Evolutionary conservation across 2,888 invertebrate species (phyloP), one percentile per base, ranked within the genome.

Genomic region (Heteropelma amictum): DNA sequence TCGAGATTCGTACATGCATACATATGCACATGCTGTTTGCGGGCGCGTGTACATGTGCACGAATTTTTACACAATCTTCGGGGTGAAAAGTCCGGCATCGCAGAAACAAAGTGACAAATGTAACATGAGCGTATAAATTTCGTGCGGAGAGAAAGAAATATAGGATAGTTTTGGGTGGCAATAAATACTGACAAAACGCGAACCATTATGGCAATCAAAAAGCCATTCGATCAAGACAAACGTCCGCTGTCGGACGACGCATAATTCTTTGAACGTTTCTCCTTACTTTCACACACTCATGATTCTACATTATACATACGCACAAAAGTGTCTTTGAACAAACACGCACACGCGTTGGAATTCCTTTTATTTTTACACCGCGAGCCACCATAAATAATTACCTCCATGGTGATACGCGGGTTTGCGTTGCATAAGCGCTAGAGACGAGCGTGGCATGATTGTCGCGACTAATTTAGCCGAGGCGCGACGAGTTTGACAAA

Each of bases 171-270:
- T 56, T 26, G 61, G 28, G 58, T 21, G 42, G 54, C 67, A 51
- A 71, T 75, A 71, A 71, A 63, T 35, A 54, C 42, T 40, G 71
- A 49, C 61, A 35, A 68, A n/a, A 61, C 68, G 61, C 68, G 67
- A 75, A 68, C 58, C 71, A 71, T 75, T 71, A 38, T 71, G 56
- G 63, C 67, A 67, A 71, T 71, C 56, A 67, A 75, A 65, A 67
- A 67, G 67, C 67, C 67, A 71, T 75, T 71, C 75, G 63, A 75
- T 71, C 75, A 63, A 71, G 75, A 68, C 71, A 63, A 71, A 75
- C 51, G 61, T 35, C 17, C 17, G 63, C 67, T 67, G 75, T 71
- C 75, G 71, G 38, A 42, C n/a, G 56, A 19, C 70, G 30, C 63
- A 71, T 75, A 67, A 75, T 75, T 75, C 28, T 51, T 58, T 49